Evolutionary conservation across 2,113 vertebrate genomes (phyloP).

Genomic region (Sinosuthora webbiana): DNA sequence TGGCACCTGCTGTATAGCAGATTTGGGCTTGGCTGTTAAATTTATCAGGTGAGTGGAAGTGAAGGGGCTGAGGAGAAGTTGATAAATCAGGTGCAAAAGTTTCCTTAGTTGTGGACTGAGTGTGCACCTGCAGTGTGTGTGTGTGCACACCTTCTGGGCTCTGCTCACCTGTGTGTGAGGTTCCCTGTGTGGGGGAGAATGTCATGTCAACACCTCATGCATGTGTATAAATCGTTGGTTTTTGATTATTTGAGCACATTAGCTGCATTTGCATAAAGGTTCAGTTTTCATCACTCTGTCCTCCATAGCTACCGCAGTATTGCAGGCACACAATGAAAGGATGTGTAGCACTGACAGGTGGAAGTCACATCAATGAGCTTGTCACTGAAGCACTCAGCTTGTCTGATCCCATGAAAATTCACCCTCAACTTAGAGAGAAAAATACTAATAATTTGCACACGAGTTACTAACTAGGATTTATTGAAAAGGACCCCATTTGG

Average conservation of each 20-base stretch:
- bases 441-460: background rate
- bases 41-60: constrained; percentile 88
- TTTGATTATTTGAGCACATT: background rate
- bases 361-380: background rate
- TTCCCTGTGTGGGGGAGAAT: background rate
- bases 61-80: background rate
- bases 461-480: constrained; percentile 13
- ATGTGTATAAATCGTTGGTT: background rate
- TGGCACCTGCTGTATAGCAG: constrained; percentile 93
- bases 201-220: background rate
- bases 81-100: background rate
- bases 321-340: background rate
- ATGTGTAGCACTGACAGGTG: rapidly evolving
- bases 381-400: background rate
- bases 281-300: rapidly evolving
- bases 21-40: constrained; percentile 93
- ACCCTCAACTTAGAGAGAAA: background rate
- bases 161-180: background rate
- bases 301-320: background rate
- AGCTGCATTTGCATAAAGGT: background rate
- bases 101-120: background rate
- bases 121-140: rapidly evolving
- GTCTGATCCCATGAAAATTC: background rate
- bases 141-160: background rate
- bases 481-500: background rate